These are phyloP conservation scores for Teleopsis dalmanni DNA, from an alignment of 1,140 invertebrate species.

Conservation along the genomic window DNA sequence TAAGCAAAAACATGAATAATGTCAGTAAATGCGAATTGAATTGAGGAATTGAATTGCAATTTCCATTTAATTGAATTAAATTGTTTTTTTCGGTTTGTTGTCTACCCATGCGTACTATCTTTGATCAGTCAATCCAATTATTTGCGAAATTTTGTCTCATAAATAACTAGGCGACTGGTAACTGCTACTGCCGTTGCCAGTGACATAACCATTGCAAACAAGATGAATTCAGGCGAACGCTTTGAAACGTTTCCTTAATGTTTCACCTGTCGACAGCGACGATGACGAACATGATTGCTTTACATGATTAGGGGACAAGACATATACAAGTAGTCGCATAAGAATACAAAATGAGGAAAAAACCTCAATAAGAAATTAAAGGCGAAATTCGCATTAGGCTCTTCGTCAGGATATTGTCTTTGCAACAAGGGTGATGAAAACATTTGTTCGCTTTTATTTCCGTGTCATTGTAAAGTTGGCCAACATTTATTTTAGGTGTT, in stretches of 20 bases:
- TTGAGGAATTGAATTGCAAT: no score
- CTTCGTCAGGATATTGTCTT: no score
- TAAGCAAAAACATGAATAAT: no score
- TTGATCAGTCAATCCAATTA: slow-evolving; percentile 46
- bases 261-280: slow-evolving; percentile 16
- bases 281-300: slow-evolving; percentile 8
- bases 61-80: slow-evolving; percentile 45
- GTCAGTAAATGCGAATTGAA: no score
- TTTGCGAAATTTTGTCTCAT: slow-evolving; percentile 46
- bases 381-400: no score
- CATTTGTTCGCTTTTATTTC: no score
- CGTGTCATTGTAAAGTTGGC: slow-evolving; percentile 5
- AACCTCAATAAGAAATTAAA: no score
- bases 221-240: background rate
- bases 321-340: no score
- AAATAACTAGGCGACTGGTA: slow-evolving; percentile 33
- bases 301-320: no score
- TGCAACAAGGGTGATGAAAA: no score
- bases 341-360: no score
- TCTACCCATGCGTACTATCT: slow-evolving; percentile 28
- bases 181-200: background rate
- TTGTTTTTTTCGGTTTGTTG: slow-evolving; percentile 12
- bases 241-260: background rate
- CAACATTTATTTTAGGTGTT: slow-evolving; percentile 26
- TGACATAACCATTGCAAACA: background rate